Base-by-base conservation (phyloP, 2,113 vertebrate species). In the Amblyopsis rosae region DNA sequence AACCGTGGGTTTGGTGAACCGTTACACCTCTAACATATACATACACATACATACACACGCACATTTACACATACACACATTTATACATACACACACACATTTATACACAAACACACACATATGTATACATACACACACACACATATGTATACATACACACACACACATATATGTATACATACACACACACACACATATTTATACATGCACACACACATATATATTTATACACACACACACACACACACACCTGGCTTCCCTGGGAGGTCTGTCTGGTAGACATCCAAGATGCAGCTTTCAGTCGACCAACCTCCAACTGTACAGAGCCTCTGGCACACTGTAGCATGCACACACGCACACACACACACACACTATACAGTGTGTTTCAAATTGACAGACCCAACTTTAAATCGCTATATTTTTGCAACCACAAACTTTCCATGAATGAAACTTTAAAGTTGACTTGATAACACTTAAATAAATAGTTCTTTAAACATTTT, bases 241-340 rank as follows among this genome's bases (percentile, higher is more conserved):
- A 76, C 49, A 70, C 73, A 88, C 93, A 80, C 73, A 98, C 96
- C 95, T 98, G 95, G 77, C 92, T 95, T 70, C 89, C 93, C 12
- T 90, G 90, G 3, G 95, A 92, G 47, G 89, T 92, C 70, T 87
- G 95, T 88, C 93, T 87, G 10, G 93, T 91, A 1, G 96, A 92
- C 6, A 94, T 84, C 95, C 96, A 98, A 13, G 96, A 95, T 3
- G 94, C 94, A 63, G 95, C 95, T 86, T 94, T 90, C 81, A 99
- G 70, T 56, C 98, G 93, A 16, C 98, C 97, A 3, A 99, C 90
- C 76, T 99, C 95, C 76, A 98, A 87, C 86, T 91, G 91, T 41
- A 99, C 96, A 1, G 93, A 87, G 46, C 96, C 96, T 80, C 96
- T 95, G 69, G 94, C 93, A 66, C 97, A 98, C 96, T 98, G 89